phyloP scores from a whole-genome alignment of 2,888 invertebrate species.

The Pristionchus arcanus region DNA sequence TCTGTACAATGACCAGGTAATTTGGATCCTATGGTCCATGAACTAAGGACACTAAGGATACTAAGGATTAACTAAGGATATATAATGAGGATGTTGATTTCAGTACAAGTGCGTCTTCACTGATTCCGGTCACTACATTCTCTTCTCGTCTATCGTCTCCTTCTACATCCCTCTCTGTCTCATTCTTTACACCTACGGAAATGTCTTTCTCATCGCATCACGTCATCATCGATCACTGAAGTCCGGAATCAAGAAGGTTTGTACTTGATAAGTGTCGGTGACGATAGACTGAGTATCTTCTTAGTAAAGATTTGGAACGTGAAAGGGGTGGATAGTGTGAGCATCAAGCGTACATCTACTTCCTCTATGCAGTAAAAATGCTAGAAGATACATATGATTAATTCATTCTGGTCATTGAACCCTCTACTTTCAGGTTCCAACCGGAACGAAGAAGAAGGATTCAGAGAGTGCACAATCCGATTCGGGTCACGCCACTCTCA shows the following conservation, averaged over 20 bases:
- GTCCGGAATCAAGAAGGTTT: conserved; percentile 76
- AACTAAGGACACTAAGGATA: no score
- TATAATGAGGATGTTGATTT: no score
- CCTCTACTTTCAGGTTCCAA: conserved; percentile 13
- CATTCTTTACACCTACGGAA: conserved; percentile 98
- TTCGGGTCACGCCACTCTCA: conserved; percentile 70
- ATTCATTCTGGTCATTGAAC: conserved; percentile 1
- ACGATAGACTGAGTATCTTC: no score
- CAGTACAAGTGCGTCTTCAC: conserved; percentile 89
- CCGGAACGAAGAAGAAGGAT: conserved; percentile 58
- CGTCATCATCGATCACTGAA: conserved; percentile 72
- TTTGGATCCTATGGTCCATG: not conserved
- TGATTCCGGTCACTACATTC: conserved; percentile 94
- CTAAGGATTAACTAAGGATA: no score
- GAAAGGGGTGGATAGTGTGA: not conserved
- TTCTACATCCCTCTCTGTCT: conserved; percentile 97
- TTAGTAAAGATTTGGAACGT: not conserved
- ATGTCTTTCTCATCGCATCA: conserved; percentile 82
- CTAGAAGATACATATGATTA: not conserved
- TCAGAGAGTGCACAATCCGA: conserved; percentile 68
- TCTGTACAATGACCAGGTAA: conserved; percentile 67
- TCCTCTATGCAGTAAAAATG: not conserved
- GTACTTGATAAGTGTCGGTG: not conserved
- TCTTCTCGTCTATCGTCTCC: conserved; percentile 97
- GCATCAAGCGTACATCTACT: not conserved